Evolutionary conservation across 2,113 vertebrate genomes (phyloP).

Genomic region (Odobenus rosmarus): DNA sequence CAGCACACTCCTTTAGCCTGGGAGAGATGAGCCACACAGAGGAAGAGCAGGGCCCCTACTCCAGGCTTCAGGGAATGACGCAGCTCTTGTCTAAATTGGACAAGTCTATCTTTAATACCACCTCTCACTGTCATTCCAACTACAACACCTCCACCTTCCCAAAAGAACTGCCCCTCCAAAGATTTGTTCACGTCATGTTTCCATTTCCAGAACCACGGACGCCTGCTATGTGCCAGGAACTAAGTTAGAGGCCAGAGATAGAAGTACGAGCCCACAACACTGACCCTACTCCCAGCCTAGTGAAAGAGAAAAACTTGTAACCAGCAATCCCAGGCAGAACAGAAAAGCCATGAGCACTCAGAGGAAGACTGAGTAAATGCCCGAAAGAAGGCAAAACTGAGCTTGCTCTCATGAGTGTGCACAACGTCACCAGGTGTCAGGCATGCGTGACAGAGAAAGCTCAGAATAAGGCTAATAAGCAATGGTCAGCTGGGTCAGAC

Average conservation of each 20-base stretch:
- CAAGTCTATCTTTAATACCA: neutral
- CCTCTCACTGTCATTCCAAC: neutral
- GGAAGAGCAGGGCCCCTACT: neutral
- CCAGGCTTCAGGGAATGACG: neutral
- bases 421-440: neutral
- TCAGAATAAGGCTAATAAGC: neutral
- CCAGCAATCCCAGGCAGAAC: neutral
- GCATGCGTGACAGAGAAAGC: neutral
- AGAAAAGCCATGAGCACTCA: neutral
- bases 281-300: neutral
- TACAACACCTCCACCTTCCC: neutral
- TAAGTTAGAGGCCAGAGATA: neutral
- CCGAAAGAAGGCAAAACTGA: neutral
- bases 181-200: neutral
- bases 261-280: neutral
- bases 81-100: neutral
- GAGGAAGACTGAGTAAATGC: neutral
- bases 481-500: too few species aligned
- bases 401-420: neutral
- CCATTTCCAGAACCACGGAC: neutral
- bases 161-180: conserved; percentile 5
- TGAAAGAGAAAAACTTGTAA: neutral
- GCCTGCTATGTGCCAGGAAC: neutral
- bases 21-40: neutral
- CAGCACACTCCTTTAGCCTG: neutral